phyloP scores from a whole-genome alignment of 2,888 invertebrate species.

The Diplolepis rosae region DNA sequence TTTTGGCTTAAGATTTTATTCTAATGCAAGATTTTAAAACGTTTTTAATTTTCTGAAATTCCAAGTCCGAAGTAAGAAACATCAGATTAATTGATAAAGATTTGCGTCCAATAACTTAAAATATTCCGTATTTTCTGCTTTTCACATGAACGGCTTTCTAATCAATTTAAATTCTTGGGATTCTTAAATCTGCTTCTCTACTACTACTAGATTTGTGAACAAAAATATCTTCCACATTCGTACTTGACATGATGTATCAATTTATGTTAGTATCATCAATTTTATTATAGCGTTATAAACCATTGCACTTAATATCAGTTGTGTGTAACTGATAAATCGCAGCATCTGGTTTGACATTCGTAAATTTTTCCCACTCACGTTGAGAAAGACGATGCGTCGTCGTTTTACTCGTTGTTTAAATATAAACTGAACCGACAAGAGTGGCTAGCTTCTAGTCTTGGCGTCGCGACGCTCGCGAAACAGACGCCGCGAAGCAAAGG shows the following conservation, averaged over 20 bases:
- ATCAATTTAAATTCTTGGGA: not conserved
- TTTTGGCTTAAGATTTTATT: too few relatives aligned
- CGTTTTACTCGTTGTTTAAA: constrained; percentile 63
- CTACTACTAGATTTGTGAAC: too few relatives aligned
- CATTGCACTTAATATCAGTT: not conserved
- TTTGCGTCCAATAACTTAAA: too few relatives aligned
- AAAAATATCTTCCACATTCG: not conserved
- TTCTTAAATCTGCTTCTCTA: not conserved
- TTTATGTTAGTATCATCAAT: not conserved
- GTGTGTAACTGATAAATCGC: not conserved
- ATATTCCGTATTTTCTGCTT: not conserved
- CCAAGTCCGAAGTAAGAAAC: too few relatives aligned
- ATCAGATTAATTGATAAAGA: too few relatives aligned
- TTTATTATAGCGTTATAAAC: not conserved
- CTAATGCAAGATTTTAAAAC: too few relatives aligned
- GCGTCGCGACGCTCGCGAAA: constrained; percentile 66
- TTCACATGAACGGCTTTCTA: not conserved
- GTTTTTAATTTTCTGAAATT: too few relatives aligned
- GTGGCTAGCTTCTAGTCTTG: constrained; percentile 67
- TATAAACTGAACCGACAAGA: constrained; percentile 68
- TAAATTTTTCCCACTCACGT: constrained; percentile 28
- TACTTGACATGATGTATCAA: not conserved
- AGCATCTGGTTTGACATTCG: not conserved
- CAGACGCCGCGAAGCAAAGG: constrained; percentile 33
- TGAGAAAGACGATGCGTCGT: constrained; percentile 53